Base-by-base conservation (phyloP, 2,888 invertebrate genomes). In the Stictocephala bisonia region DNA sequence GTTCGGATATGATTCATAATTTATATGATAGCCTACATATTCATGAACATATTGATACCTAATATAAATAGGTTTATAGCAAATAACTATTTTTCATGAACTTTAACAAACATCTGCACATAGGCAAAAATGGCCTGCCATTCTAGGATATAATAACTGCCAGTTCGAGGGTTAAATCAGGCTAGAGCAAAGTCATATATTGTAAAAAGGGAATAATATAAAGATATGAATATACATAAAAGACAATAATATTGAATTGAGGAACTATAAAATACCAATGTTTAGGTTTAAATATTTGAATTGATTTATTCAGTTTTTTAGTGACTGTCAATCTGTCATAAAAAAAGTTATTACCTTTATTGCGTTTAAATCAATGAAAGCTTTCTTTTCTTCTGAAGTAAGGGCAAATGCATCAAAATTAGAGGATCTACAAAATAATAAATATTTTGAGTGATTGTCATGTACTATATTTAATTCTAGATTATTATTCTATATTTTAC, bases 341-440 rank as follows among this genome's bases (percentile, higher is more conserved):
- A 31, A 31, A 9, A 11, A 9, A 9, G 11, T 31, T 11, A 22
- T 60, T 60, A 60, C 60, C 60, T 40, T 60, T 3, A 60, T 26
- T 11, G 60, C 60, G 40, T 60, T 60, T 4, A 40, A n/a, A 31
- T 60, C 60, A 40, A 60, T 40, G 24, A 60, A 60, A 31, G 2
- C 60, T 24, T 40, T 60, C n/a, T 60, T 18, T 40, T 40, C 40
- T 22, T 60, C 60, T 60, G 35, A 13, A 13, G 60, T 60, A 15
- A 60, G 26, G 4, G 60, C 60, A 60, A 22, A 60, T 7, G 60
- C 60, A 40, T 60, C 60, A 40, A 22, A 20, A 40, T 2, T 18
- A n/a, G 22, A 20, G 40, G n/a, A 60, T 13, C 60, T 60, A 60
- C 6, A 56, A n/a, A n/a, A n/a, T n/a, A n/a, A n/a, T n/a, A n/a